Percentiles rank a stretch among this genome's conserved stretches.
Evolutionary conservation across 1,140 invertebrate species (phyloP).

Genomic region (Pogonomyrmex barbatus): DNA sequence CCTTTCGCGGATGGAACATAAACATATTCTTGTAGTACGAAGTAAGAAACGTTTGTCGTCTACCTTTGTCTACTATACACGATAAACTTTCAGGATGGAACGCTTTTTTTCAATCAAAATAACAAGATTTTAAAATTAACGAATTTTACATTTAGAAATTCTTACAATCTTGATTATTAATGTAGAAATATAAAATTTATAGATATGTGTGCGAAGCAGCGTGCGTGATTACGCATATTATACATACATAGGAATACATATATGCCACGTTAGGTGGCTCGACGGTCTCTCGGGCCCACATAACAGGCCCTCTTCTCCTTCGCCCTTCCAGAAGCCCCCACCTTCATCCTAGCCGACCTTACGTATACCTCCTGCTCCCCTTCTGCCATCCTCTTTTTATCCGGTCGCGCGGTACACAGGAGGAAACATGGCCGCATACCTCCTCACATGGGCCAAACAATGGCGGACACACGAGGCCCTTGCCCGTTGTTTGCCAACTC

Average conservation of each 20-base stretch:
- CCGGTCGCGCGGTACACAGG: constrained; percentile 79
- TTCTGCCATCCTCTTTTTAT: constrained; percentile 79
- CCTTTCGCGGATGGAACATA: not conserved
- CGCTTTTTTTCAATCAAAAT: not conserved
- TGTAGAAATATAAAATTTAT: constrained; percentile 24
- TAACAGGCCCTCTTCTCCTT: constrained; percentile 61
- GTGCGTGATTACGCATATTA: not conserved
- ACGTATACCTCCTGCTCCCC: constrained; percentile 73
- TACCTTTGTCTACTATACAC: not conserved
- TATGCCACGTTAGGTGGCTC: constrained; percentile 22
- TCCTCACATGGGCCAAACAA: constrained; percentile 84
- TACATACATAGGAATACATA: not conserved
- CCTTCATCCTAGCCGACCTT: constrained; percentile 73
- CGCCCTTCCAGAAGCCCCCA: constrained; percentile 65
- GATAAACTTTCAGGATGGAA: not conserved
- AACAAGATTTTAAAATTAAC: not conserved
- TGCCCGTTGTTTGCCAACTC: constrained; percentile 75
- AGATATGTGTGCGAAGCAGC: constrained; percentile 12
- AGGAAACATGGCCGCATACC: constrained; percentile 84
- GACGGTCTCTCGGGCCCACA: constrained; percentile 40
- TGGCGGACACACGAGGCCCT: constrained; percentile 81
- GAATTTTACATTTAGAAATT: not conserved
- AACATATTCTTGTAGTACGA: not conserved
- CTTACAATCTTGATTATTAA: not conserved
- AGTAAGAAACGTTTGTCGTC: not conserved